phyloP scores from a whole-genome alignment of 2,888 invertebrate genomes.

The Hanleya hanleyi region DNA sequence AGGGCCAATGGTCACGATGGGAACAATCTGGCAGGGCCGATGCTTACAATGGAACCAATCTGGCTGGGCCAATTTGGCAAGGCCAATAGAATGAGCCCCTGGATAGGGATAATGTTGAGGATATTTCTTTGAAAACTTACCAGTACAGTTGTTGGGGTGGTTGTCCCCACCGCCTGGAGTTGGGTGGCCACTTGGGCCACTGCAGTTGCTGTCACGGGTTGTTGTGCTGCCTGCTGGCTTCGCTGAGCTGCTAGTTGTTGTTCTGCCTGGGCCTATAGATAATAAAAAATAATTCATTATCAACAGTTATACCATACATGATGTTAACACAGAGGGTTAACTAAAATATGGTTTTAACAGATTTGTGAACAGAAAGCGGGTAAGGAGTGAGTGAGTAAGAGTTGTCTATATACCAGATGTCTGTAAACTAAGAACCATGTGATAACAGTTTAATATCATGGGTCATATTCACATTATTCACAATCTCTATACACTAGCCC shows the following conservation, averaged over 20 bases:
- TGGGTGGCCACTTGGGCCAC: slow-evolving; percentile 36
- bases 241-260: slow-evolving; percentile 39
- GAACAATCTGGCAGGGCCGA: no score
- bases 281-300: background rate
- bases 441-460: no score
- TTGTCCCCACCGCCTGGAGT: slow-evolving; percentile 51
- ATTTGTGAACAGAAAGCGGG: background rate
- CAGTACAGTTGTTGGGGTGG: slow-evolving; percentile 48
- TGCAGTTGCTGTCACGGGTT: slow-evolving; percentile 28
- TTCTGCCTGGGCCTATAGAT: slow-evolving; percentile 11
- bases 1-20: no score
- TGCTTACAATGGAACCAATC: no score
- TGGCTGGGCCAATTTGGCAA: no score
- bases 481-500: no score
- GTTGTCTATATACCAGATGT: no score
- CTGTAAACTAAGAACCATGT: no score
- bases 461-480: no score
- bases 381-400: no score
- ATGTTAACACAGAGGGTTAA: background rate
- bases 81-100: no score
- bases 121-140: slow-evolving; percentile 47
- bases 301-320: background rate
- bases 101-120: no score
- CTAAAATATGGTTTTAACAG: background rate
- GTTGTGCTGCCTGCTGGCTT: slow-evolving; percentile 29